These are phyloP conservation scores for Xyliphius kryptos DNA, from an alignment of 2,113 vertebrate species.

Conservation along the genomic window DNA sequence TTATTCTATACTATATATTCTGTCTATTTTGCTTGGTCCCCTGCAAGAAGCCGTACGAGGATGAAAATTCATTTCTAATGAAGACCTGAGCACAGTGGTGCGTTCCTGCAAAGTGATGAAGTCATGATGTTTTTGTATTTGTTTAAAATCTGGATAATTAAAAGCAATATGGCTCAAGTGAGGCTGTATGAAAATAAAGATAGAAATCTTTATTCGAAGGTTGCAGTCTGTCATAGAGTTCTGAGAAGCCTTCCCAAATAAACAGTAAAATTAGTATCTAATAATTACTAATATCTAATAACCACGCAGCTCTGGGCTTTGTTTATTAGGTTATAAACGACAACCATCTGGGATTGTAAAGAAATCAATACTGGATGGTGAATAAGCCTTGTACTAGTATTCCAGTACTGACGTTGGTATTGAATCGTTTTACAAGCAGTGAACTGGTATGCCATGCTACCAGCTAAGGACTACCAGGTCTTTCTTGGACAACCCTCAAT, in stretches of 20 bases:
- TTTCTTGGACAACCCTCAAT: background rate
- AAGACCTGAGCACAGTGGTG: no score
- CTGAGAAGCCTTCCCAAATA: background rate
- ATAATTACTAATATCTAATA: background rate
- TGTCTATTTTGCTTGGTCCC: no score
- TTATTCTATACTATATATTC: no score
- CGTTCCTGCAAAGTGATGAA: no score
- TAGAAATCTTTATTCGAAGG: background rate
- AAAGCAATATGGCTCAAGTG: slow-evolving; percentile 9
- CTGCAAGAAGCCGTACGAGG: no score
- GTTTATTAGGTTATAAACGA: background rate
- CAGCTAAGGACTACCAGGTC: background rate
- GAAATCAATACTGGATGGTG: no score
- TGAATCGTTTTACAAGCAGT: background rate
- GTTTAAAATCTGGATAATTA: no score
- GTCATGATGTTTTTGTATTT: no score
- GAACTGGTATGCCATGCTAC: background rate
- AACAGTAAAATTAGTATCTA: background rate
- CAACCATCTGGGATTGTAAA: no score
- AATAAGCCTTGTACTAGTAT: no score
- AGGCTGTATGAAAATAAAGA: slow-evolving; percentile 7
- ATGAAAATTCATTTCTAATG: no score
- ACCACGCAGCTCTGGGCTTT: background rate
- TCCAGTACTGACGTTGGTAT: no score
- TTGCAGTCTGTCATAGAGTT: background rate